Evolutionary conservation across 2,888 invertebrate genomes (phyloP), one percentile per base, ranked within the genome.

Genomic region (Hymenopus coronatus): DNA sequence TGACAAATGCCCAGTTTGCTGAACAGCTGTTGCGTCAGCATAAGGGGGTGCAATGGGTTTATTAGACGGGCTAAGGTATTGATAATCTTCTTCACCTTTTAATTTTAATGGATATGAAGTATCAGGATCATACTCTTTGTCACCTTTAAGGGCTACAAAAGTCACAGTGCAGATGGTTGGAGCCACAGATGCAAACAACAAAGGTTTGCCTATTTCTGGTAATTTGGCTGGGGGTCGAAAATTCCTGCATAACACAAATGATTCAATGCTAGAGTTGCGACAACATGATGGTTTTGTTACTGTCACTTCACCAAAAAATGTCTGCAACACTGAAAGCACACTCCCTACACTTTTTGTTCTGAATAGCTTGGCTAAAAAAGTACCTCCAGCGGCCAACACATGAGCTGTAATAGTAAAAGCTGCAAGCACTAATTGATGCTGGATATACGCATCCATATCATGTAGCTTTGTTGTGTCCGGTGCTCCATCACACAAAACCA

Each of bases 401-500:
- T 98, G 98, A 3, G 98, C 98, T 54, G 98, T 97, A 90, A 99
- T 99, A 92, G 99, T 99, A 33, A 99, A 93, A 2, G 99, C 99
- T 7, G 99, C 98, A 81, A 99, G 93, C 0, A 99, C 93, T 25
- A 99, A 94, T 92, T 99, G 99, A 0, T 98, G 97, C 93, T 99
- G 99, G 90, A 99, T 97, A 93, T 98, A 99, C 93, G 99, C 99
- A 93, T 99, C 99, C 93, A 99, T 97, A 92, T 99, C 98, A 93
- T 99, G 99, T 12, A 99, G 94, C 2, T 99, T 99, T 70, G 99
- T 99, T 3, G 99, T 95, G 95, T 99, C 99, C 1, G 99, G 99
- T 1, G 99, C 99, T 82, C 99, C 99, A 94, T 99, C 99, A 93
- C 99, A 99, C 1, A 99, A 97, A 2, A 99, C 99, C 89, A 99